Base-by-base conservation (phyloP, 2,113 vertebrate species). In the Notothenia rossii region DNA sequence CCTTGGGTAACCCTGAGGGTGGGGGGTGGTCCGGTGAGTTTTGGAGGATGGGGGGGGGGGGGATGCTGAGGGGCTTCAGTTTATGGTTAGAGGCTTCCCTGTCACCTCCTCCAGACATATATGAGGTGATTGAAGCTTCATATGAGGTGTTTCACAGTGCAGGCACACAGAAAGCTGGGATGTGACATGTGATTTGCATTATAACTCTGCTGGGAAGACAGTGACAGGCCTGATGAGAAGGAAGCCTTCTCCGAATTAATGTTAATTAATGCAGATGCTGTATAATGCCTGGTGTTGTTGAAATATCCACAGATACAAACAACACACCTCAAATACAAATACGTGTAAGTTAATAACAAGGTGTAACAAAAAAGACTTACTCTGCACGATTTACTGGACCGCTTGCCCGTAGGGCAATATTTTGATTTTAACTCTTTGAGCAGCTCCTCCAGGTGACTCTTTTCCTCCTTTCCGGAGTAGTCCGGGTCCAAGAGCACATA, bases 401-500 rank as follows among this genome's bases (percentile, higher is more conserved):
- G 94, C 92, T 98, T 97, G 92, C 94, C 95, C 81, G 88, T 94
- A 81, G 96, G 94, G 78, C 98, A 97, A 82, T 96, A 99, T 95
- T 96, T 98, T 91, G 96, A 97, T 94, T 99, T 99, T 77, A 98
- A 93, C 84, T 98, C 97, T 75, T 96, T 95, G 83, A 99, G 95
- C 86, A 96, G 95, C 90, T 96, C 95, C 88, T 96, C 96, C 75
- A 99, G 95, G 64, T 94, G 93, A 67, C 94, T 93, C 93, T 97
- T 97, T 95, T 99, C 97, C 90, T 98, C 97, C 88, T 96, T 96
- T 53, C 94, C 96, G 66, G 93, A 94, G 93, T 98, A 98, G 95
- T 99, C 97, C 95, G 95, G 97, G 94, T 98, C 97, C 86, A 99
- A 93, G 90, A 99, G 96, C 90, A 99, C 95, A 92, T 99, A 99